A percentile compares a stretch with the other conserved stretches of the same genome.
Evolutionary conservation across 1,140 invertebrate genomes (phyloP).

Genomic region (Drosophila mauritiana): DNA sequence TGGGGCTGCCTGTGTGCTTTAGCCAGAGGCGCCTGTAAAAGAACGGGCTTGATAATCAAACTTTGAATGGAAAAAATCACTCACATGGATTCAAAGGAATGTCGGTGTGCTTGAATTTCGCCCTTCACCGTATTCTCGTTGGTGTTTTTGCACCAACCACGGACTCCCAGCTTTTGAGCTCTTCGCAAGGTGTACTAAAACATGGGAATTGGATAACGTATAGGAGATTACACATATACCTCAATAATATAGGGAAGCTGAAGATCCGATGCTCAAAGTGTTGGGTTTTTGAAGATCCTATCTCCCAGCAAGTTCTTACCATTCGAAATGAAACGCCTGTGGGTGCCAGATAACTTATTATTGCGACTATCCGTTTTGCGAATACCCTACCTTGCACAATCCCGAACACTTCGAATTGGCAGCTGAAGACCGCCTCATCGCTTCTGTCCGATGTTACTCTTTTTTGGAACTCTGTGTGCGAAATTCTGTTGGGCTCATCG

Average conservation of each 20-base stretch:
- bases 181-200: constrained; percentile 65
- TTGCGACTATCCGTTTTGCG: background rate
- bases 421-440: constrained; percentile 19
- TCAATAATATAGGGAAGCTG: no score
- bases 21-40: constrained; percentile 62
- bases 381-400: constrained; percentile 62
- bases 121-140: constrained; percentile 40
- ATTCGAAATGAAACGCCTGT: constrained; percentile 67
- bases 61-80: background rate
- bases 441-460: background rate
- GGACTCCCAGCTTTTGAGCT: constrained; percentile 53
- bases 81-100: constrained; percentile 62
- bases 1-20: constrained; percentile 62
- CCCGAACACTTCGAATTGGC: constrained; percentile 67
- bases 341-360: background rate
- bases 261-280: no score
- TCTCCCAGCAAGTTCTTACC: constrained; percentile 27
- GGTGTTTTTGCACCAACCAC: constrained; percentile 60
- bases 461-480: background rate
- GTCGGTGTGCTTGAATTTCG: constrained; percentile 45
- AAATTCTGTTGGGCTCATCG: constrained; percentile 1
- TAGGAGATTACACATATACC: no score
- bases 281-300: background rate
- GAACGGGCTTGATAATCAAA: background rate
- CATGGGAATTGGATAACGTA: background rate